Conservation (phyloP, 2,797 vertebrate genomes). For the Miichthys miiuy region DNA sequence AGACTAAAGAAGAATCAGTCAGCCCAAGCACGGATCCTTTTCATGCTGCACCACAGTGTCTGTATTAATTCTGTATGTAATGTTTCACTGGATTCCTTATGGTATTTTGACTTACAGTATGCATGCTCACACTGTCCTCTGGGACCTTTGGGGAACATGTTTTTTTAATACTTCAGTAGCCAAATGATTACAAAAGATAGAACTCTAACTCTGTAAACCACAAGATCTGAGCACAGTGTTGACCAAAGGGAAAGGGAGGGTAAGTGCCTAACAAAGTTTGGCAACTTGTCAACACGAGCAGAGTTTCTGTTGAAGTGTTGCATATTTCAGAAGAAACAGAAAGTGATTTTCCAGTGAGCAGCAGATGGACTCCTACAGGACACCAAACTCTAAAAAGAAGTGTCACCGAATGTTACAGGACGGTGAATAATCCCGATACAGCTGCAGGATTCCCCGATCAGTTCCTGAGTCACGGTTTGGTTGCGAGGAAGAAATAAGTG, state of each 20-base stretch:
- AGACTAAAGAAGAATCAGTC: not conserved
- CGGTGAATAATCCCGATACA: not conserved
- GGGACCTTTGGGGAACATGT: not conserved
- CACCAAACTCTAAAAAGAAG: not conserved
- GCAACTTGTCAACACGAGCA: not conserved
- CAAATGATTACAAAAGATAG: conserved; percentile 1
- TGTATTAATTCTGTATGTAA: not conserved
- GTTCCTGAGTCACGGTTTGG: conserved; percentile 15
- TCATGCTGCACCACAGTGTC: not conserved
- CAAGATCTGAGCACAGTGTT: not conserved
- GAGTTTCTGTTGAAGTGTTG: not conserved
- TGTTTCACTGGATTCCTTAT: not conserved
- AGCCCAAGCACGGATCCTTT: not conserved
- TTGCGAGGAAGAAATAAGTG: not conserved
- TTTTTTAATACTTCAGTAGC: not conserved
- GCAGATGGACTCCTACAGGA: not conserved
- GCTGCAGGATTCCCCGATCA: not conserved
- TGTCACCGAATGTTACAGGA: not conserved
- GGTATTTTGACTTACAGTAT: not conserved
- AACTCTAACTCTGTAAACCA: not conserved
- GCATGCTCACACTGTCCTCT: not conserved
- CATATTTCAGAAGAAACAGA: conserved; percentile 8
- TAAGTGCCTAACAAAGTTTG: not conserved
- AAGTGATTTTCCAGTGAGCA: not conserved
- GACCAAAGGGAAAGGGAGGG: not conserved